phyloP scores from a whole-genome alignment of 1,140 invertebrate species.

The Danaus melanippus region DNA sequence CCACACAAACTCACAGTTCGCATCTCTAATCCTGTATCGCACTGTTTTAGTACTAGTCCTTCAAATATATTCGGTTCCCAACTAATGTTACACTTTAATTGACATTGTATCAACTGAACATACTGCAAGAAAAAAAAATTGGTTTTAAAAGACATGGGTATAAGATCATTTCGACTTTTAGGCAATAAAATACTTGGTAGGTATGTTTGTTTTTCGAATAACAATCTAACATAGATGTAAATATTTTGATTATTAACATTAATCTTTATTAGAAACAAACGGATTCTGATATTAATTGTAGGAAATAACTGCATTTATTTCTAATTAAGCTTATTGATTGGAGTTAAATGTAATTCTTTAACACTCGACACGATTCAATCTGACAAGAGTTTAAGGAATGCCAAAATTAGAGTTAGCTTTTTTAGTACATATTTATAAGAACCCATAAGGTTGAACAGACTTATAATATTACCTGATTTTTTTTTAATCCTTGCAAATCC shows the following conservation, averaged over 20 bases:
- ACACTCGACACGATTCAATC: conserved; percentile 53
- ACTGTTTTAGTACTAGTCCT: conserved; percentile 13
- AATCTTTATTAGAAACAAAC: too few species aligned
- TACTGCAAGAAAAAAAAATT: conserved; percentile 13
- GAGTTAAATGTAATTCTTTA: conserved; percentile 15
- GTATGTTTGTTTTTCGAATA: too few species aligned
- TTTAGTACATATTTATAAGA: conserved; percentile 13
- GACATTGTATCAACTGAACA: conserved; percentile 18
- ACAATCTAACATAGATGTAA: too few species aligned
- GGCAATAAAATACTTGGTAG: too few species aligned
- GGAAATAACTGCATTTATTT: too few species aligned
- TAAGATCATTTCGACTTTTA: conserved; percentile 4
- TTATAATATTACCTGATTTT: conserved; percentile 39
- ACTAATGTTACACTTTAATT: conserved; percentile 11
- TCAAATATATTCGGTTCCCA: too few species aligned
- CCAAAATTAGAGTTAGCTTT: conserved; percentile 64
- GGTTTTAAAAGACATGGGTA: neutral
- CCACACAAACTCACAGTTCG: conserved; percentile 43
- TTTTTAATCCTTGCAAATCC: conserved; percentile 49
- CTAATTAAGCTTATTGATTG: too few species aligned
- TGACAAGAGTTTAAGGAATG: conserved; percentile 60
- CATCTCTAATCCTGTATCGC: conserved; percentile 38
- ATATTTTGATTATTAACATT: too few species aligned
- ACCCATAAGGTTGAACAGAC: conserved; percentile 14
- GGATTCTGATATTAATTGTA: too few species aligned